These are phyloP conservation scores for Saturnia japonica DNA, from an alignment of 2,888 invertebrate genomes.

Conservation along the genomic window DNA sequence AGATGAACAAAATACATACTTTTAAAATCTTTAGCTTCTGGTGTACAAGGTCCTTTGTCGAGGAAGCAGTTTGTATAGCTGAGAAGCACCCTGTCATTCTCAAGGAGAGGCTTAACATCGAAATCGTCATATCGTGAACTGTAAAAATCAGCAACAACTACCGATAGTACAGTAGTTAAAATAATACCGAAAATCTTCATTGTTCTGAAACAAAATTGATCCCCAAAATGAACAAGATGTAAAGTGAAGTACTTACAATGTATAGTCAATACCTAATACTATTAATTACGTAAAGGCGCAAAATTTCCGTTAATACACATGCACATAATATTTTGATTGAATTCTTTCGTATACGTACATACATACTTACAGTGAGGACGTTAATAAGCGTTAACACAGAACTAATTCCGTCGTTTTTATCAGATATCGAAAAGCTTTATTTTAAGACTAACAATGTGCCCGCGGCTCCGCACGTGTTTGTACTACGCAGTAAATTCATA, in stretches of 20 bases:
- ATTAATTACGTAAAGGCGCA: not conserved
- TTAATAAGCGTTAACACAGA: not conserved
- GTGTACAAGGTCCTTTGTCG: conserved; percentile 85
- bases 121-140: conserved; percentile 87
- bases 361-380: not conserved
- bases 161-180: conserved; percentile 32
- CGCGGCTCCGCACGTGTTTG: too few relatives aligned
- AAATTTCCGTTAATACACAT: not conserved
- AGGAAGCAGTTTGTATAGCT: conserved; percentile 87
- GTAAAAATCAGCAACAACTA: conserved; percentile 74
- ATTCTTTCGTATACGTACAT: not conserved
- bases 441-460: too few relatives aligned
- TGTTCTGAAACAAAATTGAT: not conserved
- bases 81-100: conserved; percentile 85
- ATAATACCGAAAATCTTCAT: conserved; percentile 37
- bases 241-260: not conserved
- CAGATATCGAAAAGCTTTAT: too few relatives aligned
- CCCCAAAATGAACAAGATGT: not conserved
- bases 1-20: conserved; percentile 71
- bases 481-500: too few relatives aligned
- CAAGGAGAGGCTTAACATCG: conserved; percentile 85
- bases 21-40: conserved; percentile 87
- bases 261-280: not conserved
- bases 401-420: not conserved
- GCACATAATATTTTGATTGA: not conserved